Evolutionary conservation across 37 sponge, comb jelly and placozoan genomes (phyloP).

Genomic region (Bolinopsis microptera): DNA sequence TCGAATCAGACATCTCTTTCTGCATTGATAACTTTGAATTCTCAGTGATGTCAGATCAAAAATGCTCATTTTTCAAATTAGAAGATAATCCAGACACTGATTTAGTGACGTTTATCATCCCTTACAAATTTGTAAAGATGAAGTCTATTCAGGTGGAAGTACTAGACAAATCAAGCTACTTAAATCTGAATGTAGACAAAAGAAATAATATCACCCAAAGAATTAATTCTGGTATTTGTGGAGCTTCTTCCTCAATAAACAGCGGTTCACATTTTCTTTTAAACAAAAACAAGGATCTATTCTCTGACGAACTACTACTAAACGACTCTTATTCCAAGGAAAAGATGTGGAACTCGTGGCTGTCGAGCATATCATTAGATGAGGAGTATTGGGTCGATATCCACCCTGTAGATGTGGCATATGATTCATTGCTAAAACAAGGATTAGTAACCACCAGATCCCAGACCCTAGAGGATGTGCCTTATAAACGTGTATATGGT

Average conservation of each 20-base stretch:
- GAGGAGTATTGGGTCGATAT: background rate
- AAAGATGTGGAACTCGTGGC: background rate
- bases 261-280: background rate
- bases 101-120: background rate
- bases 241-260: background rate
- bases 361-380: background rate
- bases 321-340: background rate
- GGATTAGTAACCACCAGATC: no score
- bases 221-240: background rate
- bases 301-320: background rate
- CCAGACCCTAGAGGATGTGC: no score
- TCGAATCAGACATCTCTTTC: background rate
- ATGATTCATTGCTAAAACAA: background rate
- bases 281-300: conserved; percentile 41
- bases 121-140: background rate
- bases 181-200: background rate
- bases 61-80: background rate
- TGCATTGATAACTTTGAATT: background rate
- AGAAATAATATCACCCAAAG: background rate
- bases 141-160: background rate
- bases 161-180: background rate
- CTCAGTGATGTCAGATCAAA: background rate
- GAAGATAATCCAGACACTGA: background rate
- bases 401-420: background rate
- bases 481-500: no score